Base-by-base conservation (phyloP, 1,140 invertebrate species). In the Rhagoletis pomonella region DNA sequence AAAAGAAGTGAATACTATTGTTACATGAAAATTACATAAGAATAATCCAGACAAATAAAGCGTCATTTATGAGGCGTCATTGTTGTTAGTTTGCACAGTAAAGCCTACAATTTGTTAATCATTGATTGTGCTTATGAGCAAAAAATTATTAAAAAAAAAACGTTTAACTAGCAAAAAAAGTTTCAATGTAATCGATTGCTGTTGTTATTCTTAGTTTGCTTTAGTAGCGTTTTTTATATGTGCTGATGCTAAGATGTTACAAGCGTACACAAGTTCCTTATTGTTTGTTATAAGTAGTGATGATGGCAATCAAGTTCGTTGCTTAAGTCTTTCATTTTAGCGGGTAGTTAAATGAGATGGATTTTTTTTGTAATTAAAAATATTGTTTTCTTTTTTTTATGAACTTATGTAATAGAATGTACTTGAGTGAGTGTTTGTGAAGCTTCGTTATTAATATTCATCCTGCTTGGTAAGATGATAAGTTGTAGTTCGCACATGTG, bases 241-340 rank as follows among this genome's bases (percentile, higher is more conserved):
- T 81, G 12, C 0, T 50, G 50, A 29, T n/a, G 2, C 3, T 44
- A 50, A 47, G 67, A 12, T 0, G 12, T 47, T 47, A 44, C 4
- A 73, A 17, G 67, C 67, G 12, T 47, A 14, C 42, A 62, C 0
- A 62, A 17, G 60, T 62, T 62, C 3, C 9, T 55, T 55, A 55
- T 55, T 55, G 17, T 62, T 6, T n/a, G n/a, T n/a, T n/a, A n/a
- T n/a, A n/a, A n/a, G n/a, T n/a, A 62, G 60, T 4, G 17, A 4
- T 3, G 7, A 14, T 4, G 10, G 4, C 12, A 85, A 29, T 81
- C 58, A 85, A 85, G 87, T 87, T 87, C 44, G 87, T 84, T 3
- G 73, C 87, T 87, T 85, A 84, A 87, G 62, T 87, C 77, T 85
- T 87, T 87, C 64, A 17, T 64, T 85, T 87, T 42, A 9, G 1